Evolutionary conservation across 2,888 invertebrate genomes (phyloP).

Genomic region (Rhyacophila evoluta): DNA sequence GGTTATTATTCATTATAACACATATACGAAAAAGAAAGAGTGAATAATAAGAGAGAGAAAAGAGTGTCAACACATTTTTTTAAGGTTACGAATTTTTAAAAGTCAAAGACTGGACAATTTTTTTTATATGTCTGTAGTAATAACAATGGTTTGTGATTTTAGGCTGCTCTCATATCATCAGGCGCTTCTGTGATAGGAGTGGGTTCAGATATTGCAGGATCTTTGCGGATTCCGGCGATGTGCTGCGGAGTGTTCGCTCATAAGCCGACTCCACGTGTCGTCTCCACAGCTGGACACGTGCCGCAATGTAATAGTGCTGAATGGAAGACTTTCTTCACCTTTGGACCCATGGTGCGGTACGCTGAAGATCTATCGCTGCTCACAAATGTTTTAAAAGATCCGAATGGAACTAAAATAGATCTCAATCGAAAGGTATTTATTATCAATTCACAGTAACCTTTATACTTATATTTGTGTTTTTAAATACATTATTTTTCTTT

Average conservation of each 20-base stretch:
- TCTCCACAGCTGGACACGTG: conserved; percentile 76
- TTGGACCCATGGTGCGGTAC: conserved; percentile 91
- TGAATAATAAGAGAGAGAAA: no score
- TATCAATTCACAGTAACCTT: no score
- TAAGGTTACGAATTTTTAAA: no score
- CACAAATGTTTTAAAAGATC: conserved; percentile 76
- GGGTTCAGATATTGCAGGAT: conserved; percentile 91
- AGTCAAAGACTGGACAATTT: no score
- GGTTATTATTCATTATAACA: no score
- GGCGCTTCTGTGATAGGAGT: conserved; percentile 86
- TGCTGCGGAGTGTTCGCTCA: conserved; percentile 94
- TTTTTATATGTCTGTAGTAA: no score
- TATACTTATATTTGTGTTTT: no score
- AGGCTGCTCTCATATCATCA: conserved; percentile 81
- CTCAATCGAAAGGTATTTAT: not conserved
- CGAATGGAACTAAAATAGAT: conserved; percentile 57
- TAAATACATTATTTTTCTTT: no score
- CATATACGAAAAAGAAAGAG: no score
- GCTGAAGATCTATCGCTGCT: conserved; percentile 85
- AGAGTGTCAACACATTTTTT: no score
- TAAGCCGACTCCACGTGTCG: conserved; percentile 80
- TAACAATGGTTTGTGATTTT: conserved; percentile 54
- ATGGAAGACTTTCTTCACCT: conserved; percentile 78
- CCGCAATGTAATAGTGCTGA: conserved; percentile 73
- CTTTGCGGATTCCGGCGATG: conserved; percentile 89